Base-by-base conservation (phyloP, 2,797 vertebrate genomes). In the Tapera naevia region DNA sequence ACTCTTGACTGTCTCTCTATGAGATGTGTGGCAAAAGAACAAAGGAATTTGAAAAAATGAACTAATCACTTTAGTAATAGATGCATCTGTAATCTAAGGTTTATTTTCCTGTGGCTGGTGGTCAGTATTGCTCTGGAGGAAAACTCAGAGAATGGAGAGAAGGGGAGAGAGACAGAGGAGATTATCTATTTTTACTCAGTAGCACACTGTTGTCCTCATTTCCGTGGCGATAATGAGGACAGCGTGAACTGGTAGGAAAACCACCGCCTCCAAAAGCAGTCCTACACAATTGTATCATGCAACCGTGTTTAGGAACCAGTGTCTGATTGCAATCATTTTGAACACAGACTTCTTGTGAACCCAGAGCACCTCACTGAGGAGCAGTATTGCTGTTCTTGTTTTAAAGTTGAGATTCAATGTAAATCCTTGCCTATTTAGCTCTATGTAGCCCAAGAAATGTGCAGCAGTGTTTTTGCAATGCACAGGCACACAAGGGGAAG, bases 171-270 rank as follows among this genome's bases (percentile, higher is more conserved):
- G 93, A 50, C 71, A 83, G 95, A 82, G 89, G 96, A 95, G 94
- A 88, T 80, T 81, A 65, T 97, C 98, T 98, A 98, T 98, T 98
- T 98, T 98, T 98, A 97, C 90, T 95, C 93, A 80, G 95, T 92
- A 78, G 92, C 69, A 43, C 93, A 93, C 95, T 97, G 93, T 95
- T 98, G 97, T 96, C 97, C 98, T 97, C 97, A 97, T 98, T 98
- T 98, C 97, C 95, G 79, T 91, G 79, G 19, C 17, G 15, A 92
- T 97, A 98, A 98, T 96, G 97, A 97, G 98, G 98, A 95, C 98
- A 97, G 97, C 80, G 83, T 1, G 83, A 96, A 94, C 70, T 82
- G 90, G 86, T 90, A 93, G 83, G 87, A 93, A 93, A 94, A 92
- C 91, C 91, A 84, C 87, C 95, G 89, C 97, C 96, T 96, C 87